phyloP scores from a whole-genome alignment of 2,797 vertebrate genomes.

The Lophius americanus region DNA sequence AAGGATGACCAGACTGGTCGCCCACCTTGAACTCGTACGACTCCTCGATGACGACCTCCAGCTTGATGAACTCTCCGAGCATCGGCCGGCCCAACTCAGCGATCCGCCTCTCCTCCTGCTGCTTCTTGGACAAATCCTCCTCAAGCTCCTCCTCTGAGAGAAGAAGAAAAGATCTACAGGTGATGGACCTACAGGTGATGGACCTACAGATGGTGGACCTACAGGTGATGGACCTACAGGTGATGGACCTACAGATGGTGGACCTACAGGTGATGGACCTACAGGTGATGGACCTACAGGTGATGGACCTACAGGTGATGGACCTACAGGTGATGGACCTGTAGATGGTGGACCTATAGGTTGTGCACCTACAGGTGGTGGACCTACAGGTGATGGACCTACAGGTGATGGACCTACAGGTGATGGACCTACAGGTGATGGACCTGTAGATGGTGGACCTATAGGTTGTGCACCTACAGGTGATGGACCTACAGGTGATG shows the following conservation, averaged over 20 bases:
- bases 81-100: slow-evolving; percentile 91
- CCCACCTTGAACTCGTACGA: slow-evolving; percentile 97
- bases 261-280: slow-evolving; percentile 27
- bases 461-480: too few relatives aligned
- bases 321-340: slow-evolving; percentile 84
- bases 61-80: slow-evolving; percentile 88
- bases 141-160: slow-evolving; percentile 82
- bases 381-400: slow-evolving; percentile 85
- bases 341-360: neutral
- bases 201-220: neutral
- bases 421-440: too few relatives aligned
- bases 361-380: neutral
- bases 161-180: neutral
- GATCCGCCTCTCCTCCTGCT: slow-evolving; percentile 90
- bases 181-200: too few relatives aligned
- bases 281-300: slow-evolving; percentile 83
- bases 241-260: slow-evolving; percentile 56
- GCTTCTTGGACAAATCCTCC: slow-evolving; percentile 84
- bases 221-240: slow-evolving; percentile 81
- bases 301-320: neutral
- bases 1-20: neutral
- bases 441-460: too few relatives aligned
- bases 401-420: too few relatives aligned
- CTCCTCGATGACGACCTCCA: slow-evolving; percentile 94
- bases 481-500: too few relatives aligned